Conservation (phyloP, 2,888 invertebrate species). For the Calephelis perditalis region DNA sequence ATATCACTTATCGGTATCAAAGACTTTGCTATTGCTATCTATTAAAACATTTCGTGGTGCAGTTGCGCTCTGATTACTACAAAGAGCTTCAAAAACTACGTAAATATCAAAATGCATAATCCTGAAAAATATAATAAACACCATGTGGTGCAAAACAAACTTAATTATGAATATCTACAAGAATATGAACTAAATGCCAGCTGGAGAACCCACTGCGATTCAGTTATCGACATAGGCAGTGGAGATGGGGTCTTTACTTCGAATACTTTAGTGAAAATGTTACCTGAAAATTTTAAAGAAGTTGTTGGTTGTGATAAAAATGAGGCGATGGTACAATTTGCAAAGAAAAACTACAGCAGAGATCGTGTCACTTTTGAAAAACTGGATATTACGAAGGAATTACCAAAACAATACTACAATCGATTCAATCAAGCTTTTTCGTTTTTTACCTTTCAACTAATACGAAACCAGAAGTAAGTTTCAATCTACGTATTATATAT, state of each 20-base stretch:
- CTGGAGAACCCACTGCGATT: background rate
- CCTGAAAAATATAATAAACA: constrained; percentile 3
- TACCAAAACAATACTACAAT: background rate
- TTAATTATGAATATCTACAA: constrained; percentile 2
- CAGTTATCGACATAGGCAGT: background rate
- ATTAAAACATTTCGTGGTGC: no score
- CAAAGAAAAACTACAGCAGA: background rate
- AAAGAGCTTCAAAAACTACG: no score
- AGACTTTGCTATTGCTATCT: no score
- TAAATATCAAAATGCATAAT: constrained; percentile 1
- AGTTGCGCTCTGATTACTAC: no score
- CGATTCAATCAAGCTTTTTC: background rate
- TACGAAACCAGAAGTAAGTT: background rate
- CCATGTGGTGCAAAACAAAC: background rate
- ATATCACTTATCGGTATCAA: no score
- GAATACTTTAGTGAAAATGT: background rate
- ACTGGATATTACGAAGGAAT: background rate
- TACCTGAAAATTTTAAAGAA: background rate
- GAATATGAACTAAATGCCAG: constrained; percentile 6
- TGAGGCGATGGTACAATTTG: background rate
- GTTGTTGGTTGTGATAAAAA: background rate
- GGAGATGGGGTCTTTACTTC: background rate
- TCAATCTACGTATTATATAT: background rate
- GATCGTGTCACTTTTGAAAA: constrained; percentile 1
- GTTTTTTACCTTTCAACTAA: background rate